Percentiles rank a stretch among this genome's conserved stretches.
These are phyloP conservation scores for Motacilla alba DNA, from an alignment of 2,113 vertebrate genomes.

Conservation along the genomic window DNA sequence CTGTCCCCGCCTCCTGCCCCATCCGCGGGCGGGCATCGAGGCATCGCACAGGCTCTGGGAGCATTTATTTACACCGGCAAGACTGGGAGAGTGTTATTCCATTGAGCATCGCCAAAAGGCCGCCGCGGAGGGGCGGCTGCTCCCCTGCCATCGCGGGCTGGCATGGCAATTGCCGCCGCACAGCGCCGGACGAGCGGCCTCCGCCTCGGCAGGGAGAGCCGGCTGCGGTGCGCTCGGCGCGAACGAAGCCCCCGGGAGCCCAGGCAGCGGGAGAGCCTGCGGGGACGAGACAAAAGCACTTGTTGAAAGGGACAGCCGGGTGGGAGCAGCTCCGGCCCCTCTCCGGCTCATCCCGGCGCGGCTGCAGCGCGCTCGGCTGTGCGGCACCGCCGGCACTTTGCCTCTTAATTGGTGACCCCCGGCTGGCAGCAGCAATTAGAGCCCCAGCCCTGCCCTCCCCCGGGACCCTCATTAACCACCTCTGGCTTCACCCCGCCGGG, in stretches of 20 bases:
- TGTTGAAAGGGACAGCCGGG: not conserved
- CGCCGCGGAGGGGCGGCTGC: rapidly evolving
- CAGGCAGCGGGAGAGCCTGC: rapidly evolving
- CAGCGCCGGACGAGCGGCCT: rapidly evolving
- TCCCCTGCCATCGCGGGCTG: rapidly evolving
- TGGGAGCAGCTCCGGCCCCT: not conserved
- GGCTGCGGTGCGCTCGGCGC: rapidly evolving
- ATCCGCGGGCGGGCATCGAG: rapidly evolving
- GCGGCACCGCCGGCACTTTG: not conserved
- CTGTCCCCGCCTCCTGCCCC: not conserved
- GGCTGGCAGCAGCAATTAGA: not conserved
- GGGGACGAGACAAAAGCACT: not conserved
- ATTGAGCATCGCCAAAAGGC: rapidly evolving
- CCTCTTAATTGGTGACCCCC: not conserved
- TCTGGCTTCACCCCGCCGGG: not conserved
- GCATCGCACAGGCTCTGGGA: not conserved
- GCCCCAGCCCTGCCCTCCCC: not conserved
- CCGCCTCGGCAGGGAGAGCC: rapidly evolving
- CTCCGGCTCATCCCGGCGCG: rapidly evolving
- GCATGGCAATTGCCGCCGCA: rapidly evolving
- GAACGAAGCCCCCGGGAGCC: not conserved
- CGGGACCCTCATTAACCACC: not conserved
- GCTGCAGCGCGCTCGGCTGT: rapidly evolving
- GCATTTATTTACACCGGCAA: not conserved
- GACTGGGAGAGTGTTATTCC: not conserved